Conservation (phyloP, 2,888 invertebrate genomes). For the Phyllotreta striolata region DNA sequence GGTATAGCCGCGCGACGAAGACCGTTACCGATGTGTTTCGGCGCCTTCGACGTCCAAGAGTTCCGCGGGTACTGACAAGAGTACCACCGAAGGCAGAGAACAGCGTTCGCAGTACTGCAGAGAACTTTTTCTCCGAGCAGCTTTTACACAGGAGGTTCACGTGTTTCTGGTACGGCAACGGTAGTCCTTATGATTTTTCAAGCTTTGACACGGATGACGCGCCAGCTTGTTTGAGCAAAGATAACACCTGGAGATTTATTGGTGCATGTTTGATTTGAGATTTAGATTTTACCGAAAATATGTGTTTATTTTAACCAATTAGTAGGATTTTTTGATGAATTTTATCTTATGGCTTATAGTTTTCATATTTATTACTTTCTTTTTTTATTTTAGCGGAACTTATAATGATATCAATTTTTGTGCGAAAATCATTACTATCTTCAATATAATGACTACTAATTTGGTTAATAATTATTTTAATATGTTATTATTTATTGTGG, state of each 20-base stretch:
- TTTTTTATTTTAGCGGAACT: not conserved
- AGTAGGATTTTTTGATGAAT: conserved; percentile 1
- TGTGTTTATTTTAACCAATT: conserved; percentile 5
- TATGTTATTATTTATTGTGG: too few species aligned
- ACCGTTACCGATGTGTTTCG: conserved; percentile 32
- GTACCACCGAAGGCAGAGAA: conserved; percentile 38
- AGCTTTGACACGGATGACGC: conserved; percentile 30
- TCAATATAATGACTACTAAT: too few species aligned
- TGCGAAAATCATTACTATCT: too few species aligned
- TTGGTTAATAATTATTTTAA: too few species aligned
- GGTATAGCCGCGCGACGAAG: conserved; percentile 17
- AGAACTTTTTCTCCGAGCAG: conserved; percentile 49
- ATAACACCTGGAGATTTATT: conserved; percentile 39
- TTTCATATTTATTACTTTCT: not conserved
- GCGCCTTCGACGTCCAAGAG: conserved; percentile 45
- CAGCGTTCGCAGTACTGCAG: conserved; percentile 50
- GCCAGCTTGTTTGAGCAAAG: conserved; percentile 33
- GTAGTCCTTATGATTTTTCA: conserved; percentile 30
- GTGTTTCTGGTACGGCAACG: conserved; percentile 44
- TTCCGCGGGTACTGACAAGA: conserved; percentile 50
- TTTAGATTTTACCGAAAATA: conserved; percentile 21
- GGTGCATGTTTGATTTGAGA: conserved; percentile 32
- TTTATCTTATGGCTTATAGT: not conserved
- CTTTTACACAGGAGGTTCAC: conserved; percentile 53
- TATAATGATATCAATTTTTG: not conserved